Percentiles rank a stretch among this genome's conserved stretches.
These are phyloP conservation scores for Epinephelus fuscoguttatus DNA, from an alignment of 2,113 vertebrate genomes.

Conservation along the genomic window DNA sequence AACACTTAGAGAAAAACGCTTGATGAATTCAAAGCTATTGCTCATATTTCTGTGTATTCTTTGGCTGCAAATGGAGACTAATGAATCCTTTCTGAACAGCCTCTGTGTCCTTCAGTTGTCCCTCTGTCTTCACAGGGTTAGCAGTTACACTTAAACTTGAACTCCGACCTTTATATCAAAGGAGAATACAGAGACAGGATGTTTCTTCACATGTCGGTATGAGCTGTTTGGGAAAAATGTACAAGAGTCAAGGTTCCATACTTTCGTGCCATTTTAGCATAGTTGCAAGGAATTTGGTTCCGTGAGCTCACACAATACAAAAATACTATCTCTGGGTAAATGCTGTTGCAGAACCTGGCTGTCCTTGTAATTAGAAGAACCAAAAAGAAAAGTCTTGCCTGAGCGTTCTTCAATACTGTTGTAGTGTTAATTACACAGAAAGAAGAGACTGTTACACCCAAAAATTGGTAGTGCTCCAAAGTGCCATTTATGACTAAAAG, in stretches of 20 bases:
- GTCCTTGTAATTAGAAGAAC: too few species aligned
- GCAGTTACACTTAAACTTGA: not conserved
- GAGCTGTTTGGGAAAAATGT: too few species aligned
- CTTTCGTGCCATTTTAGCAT: not conserved
- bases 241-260: not conserved
- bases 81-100: constrained; percentile 14
- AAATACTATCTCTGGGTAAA: not conserved
- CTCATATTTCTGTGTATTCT: constrained; percentile 16
- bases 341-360: not conserved
- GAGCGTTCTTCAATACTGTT: too few species aligned
- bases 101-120: constrained; percentile 41
- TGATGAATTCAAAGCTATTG: constrained; percentile 46
- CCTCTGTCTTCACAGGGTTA: not conserved
- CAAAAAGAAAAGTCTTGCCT: too few species aligned
- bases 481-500: too few species aligned
- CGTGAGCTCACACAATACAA: not conserved
- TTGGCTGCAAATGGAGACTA: constrained; percentile 32
- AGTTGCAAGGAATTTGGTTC: not conserved
- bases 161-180: constrained; percentile 1
- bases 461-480: too few species aligned
- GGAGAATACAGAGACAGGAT: too few species aligned
- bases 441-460: too few species aligned
- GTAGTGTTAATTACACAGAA: too few species aligned
- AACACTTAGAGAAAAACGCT: constrained; percentile 34
- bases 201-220: too few species aligned